A percentile compares a stretch with the other conserved stretches of the same genome.
Conservation (phyloP, 2,888 invertebrate genomes). For the Piscicola geometra region DNA sequence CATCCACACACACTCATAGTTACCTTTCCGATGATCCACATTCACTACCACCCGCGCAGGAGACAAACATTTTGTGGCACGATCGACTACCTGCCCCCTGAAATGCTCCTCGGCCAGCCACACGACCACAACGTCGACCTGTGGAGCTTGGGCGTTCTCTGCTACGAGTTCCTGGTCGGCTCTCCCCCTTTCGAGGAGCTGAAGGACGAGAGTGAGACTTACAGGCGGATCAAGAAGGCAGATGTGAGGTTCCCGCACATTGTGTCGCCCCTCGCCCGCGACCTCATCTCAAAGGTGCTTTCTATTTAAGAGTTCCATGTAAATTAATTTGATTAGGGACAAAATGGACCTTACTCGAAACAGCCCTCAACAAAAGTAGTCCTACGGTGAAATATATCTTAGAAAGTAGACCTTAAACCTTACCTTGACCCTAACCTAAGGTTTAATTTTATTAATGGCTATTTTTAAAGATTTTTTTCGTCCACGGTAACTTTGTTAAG, state of each 20-base stretch:
- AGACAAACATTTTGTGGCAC: conserved; percentile 89
- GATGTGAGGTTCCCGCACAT: conserved; percentile 55
- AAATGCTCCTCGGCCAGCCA: conserved; percentile 82
- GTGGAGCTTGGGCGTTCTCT: conserved; percentile 91
- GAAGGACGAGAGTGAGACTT: conserved; percentile 54
- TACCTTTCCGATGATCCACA: too few species aligned
- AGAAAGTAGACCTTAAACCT: too few species aligned
- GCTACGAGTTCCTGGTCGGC: conserved; percentile 88
- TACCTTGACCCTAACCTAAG: too few species aligned
- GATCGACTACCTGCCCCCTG: conserved; percentile 89
- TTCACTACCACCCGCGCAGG: too few species aligned
- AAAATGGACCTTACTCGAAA: too few species aligned
- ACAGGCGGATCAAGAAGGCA: conserved; percentile 56
- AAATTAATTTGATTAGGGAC: too few species aligned
- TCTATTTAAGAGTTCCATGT: too few species aligned
- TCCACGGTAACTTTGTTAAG: background rate
- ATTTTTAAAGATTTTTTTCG: too few species aligned
- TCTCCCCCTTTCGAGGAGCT: conserved; percentile 84
- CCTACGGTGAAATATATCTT: too few species aligned
- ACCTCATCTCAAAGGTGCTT: conserved; percentile 58
- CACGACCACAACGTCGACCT: conserved; percentile 79
- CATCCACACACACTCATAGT: too few species aligned
- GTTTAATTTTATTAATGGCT: too few species aligned
- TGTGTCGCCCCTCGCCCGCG: conserved; percentile 56
- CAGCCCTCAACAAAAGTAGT: too few species aligned